phyloP scores from a whole-genome alignment of 2,888 invertebrate genomes.

The Tiliacea citrago region DNA sequence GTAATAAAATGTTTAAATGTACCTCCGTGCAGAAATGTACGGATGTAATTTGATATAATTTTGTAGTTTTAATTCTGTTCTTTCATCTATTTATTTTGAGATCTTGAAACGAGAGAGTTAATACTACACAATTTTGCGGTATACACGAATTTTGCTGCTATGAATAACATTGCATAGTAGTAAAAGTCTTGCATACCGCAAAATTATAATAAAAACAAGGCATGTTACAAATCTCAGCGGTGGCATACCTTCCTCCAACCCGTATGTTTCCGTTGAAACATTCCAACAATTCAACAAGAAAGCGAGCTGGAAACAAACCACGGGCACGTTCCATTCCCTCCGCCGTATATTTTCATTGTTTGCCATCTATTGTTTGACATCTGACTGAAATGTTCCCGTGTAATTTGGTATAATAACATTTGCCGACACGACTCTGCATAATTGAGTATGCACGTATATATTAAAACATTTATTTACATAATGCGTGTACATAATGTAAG shows the following conservation, averaged over 20 bases:
- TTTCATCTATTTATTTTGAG: no score
- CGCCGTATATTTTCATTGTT: conserved; percentile 69
- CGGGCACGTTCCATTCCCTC: conserved; percentile 10
- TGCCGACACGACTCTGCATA: conserved; percentile 75
- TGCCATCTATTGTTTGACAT: conserved; percentile 78
- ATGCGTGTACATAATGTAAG: conserved; percentile 59
- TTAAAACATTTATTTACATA: conserved; percentile 67
- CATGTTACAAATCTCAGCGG: background rate
- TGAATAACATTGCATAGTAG: background rate
- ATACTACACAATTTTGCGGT: no score
- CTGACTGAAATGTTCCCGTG: conserved; percentile 75
- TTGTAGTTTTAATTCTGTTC: no score
- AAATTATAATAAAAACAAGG: background rate
- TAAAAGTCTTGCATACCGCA: background rate
- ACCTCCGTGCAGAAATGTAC: no score
- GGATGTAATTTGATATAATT: no score
- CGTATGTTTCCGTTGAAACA: conserved; percentile 62
- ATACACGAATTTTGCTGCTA: no score
- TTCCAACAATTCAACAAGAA: conserved; percentile 31
- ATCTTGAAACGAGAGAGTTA: no score
- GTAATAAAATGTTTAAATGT: no score
- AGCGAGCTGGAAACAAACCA: conserved; percentile 6
- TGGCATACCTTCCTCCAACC: background rate
- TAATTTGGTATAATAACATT: conserved; percentile 82
- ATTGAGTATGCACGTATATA: conserved; percentile 73